A percentile compares a stretch with the other conserved stretches of the same genome.
Conservation (phyloP, 2,888 invertebrate genomes). For the Eilema sororculum region DNA sequence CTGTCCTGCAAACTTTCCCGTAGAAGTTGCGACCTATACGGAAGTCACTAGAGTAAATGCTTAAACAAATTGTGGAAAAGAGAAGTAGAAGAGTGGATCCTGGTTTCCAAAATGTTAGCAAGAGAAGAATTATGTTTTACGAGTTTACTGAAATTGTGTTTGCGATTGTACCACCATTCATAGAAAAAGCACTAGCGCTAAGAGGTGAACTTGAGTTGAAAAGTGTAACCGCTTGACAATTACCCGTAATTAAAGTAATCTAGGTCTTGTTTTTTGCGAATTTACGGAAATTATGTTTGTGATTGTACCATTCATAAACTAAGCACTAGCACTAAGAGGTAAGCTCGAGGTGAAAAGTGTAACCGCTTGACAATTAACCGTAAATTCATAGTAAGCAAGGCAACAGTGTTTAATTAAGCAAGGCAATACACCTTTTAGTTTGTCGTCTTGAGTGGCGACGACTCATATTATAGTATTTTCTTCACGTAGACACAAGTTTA, state of each 20-base stretch:
- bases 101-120: too few species aligned
- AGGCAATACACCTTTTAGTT: conserved; percentile 8
- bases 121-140: background rate
- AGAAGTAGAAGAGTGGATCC: too few species aligned
- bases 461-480: conserved; percentile 11
- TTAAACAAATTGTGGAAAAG: background rate
- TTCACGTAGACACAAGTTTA: conserved; percentile 7
- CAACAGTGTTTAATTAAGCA: background rate
- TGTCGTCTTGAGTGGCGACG: background rate
- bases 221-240: background rate
- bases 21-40: too few species aligned
- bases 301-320: background rate
- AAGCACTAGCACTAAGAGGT: background rate
- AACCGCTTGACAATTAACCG: background rate
- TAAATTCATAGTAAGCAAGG: background rate
- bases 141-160: background rate
- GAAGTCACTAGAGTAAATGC: background rate
- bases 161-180: background rate
- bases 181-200: background rate
- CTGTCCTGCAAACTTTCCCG: too few species aligned
- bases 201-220: background rate
- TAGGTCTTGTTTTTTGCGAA: background rate
- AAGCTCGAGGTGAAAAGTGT: background rate
- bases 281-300: background rate
- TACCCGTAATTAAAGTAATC: background rate